Base-by-base conservation (phyloP, 2,797 vertebrate species). In the Macroramphosus scolopax region DNA sequence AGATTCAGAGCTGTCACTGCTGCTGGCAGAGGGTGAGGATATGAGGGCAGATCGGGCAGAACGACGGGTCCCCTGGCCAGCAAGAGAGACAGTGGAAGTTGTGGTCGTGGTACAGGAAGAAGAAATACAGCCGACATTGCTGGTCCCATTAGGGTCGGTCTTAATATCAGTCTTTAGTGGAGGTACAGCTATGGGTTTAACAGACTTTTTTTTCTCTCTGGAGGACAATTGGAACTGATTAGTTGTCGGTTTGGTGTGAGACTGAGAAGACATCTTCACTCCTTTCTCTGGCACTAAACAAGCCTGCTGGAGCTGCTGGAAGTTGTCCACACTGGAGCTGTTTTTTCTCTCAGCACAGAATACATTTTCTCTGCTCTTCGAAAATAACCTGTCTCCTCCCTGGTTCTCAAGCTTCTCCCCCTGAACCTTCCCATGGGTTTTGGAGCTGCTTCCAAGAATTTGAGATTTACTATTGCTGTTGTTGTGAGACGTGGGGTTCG, bases 141-240 rank as follows among this genome's bases (percentile, higher is more conserved):
- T 84, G 44, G 83, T 90, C 34, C 89, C 87, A 29, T 96, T 95
- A 0, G 86, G 81, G 74, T 95, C 93, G 52, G 92, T 90, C 77
- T 93, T 97, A 20, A 57, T 25, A 3, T 84, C 75, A 4, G 70
- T 55, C 51, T 72, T 93, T 66, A 59, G 37, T 2, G 50, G 51
- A 11, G 89, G 82, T 30, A 90, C 89, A 59, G 90, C 56, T 0
- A 90, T 86, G 3, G 89, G 85, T 80, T 93, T 96, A 31, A 90
- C 87, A 0, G 90, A 83, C 67, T 87, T 91, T 44, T 92, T 96
- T 49, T 91, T 92, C 6, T 94, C 89, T 53, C 82, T 77, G 4
- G 87, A 75, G 17, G 89, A 84, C 0, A 79, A 44, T 1, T 49
- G 35, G 17, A 80, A 59, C 68, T 84, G 84, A 45, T 93, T 94